phyloP scores from a whole-genome alignment of 2,797 vertebrate species.

The Arctocebus calabarensis region DNA sequence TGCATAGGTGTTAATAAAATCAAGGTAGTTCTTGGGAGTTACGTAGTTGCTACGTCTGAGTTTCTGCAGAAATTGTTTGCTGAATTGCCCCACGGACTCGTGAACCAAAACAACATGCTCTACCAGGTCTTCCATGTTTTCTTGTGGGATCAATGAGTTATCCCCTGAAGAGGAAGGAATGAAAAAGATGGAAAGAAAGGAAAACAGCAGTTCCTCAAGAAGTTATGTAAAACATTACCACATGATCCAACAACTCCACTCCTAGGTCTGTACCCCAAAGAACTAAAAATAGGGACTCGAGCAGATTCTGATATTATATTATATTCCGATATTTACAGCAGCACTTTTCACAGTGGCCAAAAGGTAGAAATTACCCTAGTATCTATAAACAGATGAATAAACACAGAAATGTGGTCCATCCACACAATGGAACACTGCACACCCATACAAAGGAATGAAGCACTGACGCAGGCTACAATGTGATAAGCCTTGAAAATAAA shows the following conservation, averaged over 20 bases:
- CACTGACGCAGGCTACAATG: rapidly evolving
- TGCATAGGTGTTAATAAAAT: slow-evolving; percentile 95
- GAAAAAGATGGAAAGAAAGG: not conserved
- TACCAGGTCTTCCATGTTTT: slow-evolving; percentile 87
- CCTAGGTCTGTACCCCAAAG: not conserved
- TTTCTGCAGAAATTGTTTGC: slow-evolving; percentile 94
- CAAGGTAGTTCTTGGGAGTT: slow-evolving; percentile 97
- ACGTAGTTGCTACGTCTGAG: slow-evolving; percentile 95
- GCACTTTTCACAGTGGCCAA: not conserved
- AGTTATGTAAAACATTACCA: rapidly evolving
- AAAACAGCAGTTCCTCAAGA: not conserved
- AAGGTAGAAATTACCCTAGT: not conserved
- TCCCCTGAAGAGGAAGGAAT: slow-evolving; percentile 86
- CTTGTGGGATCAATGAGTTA: slow-evolving; percentile 90
- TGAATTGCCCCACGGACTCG: slow-evolving; percentile 92
- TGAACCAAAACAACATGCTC: slow-evolving; percentile 95
- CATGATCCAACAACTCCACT: not conserved
- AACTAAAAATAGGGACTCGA: rapidly evolving
- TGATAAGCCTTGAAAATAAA: not conserved
- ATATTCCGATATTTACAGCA: rapidly evolving
- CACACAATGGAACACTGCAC: rapidly evolving
- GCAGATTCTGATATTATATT: not conserved
- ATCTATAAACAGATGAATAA: not conserved
- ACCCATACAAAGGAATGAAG: not conserved
- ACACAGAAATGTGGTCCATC: rapidly evolving